Conservation (phyloP, 2,113 vertebrate genomes). For the Stegostoma tigrinum region DNA sequence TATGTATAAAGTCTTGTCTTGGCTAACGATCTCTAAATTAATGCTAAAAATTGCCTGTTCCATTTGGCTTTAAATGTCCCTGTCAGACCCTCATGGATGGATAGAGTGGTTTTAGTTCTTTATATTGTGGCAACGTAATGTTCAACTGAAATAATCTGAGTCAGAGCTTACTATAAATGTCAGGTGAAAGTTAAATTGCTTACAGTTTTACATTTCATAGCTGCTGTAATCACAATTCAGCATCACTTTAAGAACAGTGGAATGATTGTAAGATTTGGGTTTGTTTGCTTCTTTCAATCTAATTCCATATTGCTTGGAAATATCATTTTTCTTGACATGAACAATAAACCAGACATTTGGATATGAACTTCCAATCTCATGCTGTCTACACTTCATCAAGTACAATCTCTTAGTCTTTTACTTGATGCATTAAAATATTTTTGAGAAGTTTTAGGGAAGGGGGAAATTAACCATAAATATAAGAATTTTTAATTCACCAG, state of each 20-base stretch:
- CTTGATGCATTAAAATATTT: not conserved
- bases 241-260: no score
- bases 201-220: not conserved
- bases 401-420: not conserved
- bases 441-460: not conserved
- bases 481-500: not conserved
- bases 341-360: not conserved
- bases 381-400: not conserved
- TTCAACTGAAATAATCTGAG: not conserved
- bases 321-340: not conserved
- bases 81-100: no score
- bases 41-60: no score
- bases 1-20: no score
- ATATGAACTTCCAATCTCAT: not conserved
- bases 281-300: not conserved
- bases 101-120: not conserved
- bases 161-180: not conserved
- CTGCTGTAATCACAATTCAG: not conserved
- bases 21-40: no score
- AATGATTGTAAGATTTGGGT: not conserved
- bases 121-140: not conserved
- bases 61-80: no score
- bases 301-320: not conserved
- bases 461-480: not conserved
- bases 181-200: not conserved